Base-by-base conservation (phyloP, 1,140 invertebrate species). In the Tetramorium alpestre region DNA sequence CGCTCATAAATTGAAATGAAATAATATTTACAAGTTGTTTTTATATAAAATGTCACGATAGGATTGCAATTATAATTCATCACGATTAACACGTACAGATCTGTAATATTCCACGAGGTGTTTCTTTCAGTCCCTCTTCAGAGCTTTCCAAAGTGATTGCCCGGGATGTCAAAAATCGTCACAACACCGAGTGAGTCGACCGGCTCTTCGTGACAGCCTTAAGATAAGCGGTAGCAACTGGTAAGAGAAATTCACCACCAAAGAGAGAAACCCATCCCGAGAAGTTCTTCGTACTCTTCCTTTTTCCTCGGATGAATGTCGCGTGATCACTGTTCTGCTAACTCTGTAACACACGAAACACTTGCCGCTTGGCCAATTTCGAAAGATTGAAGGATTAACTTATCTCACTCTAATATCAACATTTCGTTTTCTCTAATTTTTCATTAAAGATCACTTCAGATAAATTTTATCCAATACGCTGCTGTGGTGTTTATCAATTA, bases 201-300 rank as follows among this genome's bases (percentile, higher is more conserved):
- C 47, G 78, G 41, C 67, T 72, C 44, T 86, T 85, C 86, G 86
- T 73, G 77, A 87, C 82, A 25, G 54, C 4, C 28, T 73, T 18
- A 38, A 84, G 80, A 84, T 84, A 84, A 84, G 69, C 69, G 41
- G 41, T 73, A 58, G 69, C 67, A 73, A 56, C 69, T 73, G 69
- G 41, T 54, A 22, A 47, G 80, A 60, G 80, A 84, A 84, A 84
- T 60, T 84, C 41, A 84, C 54, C 38, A 70, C 38, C 47, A 28
- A 78, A 56, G 73, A 76, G 49, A 85, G 82, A 85, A 85, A 85
- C 47, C 47, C 54, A 70, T 58, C 69, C 38, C 44, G 44, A 49
- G 38, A 33, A 77, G 38, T 25, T 64, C 69, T 73, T 11, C 58
- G 47, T 41, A 3, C 76, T 33, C 72, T 77, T 64, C 67, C 28